phyloP scores from a whole-genome alignment of 2,888 invertebrate genomes.

The Pyrochroa serraticornis region DNA sequence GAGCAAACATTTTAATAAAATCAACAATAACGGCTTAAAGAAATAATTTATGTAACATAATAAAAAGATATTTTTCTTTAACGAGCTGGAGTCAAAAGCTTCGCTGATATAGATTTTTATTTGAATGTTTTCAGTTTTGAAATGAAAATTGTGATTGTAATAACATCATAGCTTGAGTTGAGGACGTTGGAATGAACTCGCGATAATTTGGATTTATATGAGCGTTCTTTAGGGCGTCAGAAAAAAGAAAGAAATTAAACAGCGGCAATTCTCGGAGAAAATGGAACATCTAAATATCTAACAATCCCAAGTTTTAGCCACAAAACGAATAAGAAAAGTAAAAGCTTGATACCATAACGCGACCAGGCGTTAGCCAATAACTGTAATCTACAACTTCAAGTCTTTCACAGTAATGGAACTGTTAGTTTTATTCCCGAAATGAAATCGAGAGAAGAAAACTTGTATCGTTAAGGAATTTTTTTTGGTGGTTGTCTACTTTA shows the following conservation, averaged over 20 bases:
- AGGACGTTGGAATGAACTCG: slow-evolving; percentile 6
- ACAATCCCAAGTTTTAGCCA: slow-evolving; percentile 28
- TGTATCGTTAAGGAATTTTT: slow-evolving; percentile 40
- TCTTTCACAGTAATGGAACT: slow-evolving; percentile 45
- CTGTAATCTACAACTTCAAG: slow-evolving; percentile 39
- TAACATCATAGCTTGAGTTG: neutral
- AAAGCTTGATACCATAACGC: slow-evolving; percentile 33
- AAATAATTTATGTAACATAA: too few species aligned
- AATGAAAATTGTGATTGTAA: neutral
- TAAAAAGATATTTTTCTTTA: too few species aligned
- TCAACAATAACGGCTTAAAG: too few species aligned
- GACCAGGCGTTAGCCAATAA: slow-evolving; percentile 40
- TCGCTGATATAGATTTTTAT: too few species aligned
- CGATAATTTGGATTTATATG: slow-evolving; percentile 16
- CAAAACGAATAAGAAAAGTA: slow-evolving; percentile 34
- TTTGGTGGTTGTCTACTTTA: slow-evolving; percentile 20
- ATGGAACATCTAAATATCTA: slow-evolving; percentile 36
- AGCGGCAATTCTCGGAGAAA: slow-evolving; percentile 26
- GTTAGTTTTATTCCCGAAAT: slow-evolving; percentile 46
- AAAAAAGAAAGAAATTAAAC: slow-evolving; percentile 25
- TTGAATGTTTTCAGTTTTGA: neutral
- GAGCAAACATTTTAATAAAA: too few species aligned
- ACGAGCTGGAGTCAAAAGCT: too few species aligned
- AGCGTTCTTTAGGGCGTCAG: slow-evolving; percentile 2
- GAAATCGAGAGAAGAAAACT: slow-evolving; percentile 44